Base-by-base conservation (phyloP, 2,888 invertebrate species). In the Pelosia muscerda region DNA sequence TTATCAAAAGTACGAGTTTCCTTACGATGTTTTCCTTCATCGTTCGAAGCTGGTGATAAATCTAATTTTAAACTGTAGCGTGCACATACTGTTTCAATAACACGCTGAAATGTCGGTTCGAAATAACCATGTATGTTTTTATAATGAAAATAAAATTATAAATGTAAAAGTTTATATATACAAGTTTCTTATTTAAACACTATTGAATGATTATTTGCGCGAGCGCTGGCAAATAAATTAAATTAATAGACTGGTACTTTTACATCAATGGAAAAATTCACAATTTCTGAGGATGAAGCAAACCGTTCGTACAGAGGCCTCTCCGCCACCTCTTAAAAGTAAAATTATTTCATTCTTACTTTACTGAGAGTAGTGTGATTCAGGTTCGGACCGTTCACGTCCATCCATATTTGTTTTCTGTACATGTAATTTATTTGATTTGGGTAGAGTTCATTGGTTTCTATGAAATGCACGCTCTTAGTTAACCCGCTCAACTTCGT, bases 21-120 rank as follows among this genome's bases (percentile, higher is more conserved):
- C 81, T 72, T 65, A 69, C 76, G 79, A 78, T 76, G 79, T 79
- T 79, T 81, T 71, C 76, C 72, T 81, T 64, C 65, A 69, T 55
- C 61, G 81, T 63, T 71, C 73, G 71, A 71, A 73, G 73, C 76
- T 76, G 76, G 81, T 78, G 81, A 78, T 78, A 78, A 78, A 81
- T 71, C 81, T 76, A 81, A 73, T 66, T 81, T 63, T 78, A 81
- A 66, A 78, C 58, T 66, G 22, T 62, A 15, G 61, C 57, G 53
- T 61, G 61, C 68, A 31, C 55, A 60, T 31, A 31, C 57, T 8
- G 53, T 57, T 67, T 68, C 57, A 69, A 64, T 23, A 65, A 57
- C 55, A 53, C 57, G n/a, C 57, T 61, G 55, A 22, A 53, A 34
- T 58, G 31, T 19, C 10, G 28, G 19, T 31, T 53, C 9, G 28